phyloP scores from a whole-genome alignment of 2,797 vertebrate species.

The Uromys caudimaculatus region DNA sequence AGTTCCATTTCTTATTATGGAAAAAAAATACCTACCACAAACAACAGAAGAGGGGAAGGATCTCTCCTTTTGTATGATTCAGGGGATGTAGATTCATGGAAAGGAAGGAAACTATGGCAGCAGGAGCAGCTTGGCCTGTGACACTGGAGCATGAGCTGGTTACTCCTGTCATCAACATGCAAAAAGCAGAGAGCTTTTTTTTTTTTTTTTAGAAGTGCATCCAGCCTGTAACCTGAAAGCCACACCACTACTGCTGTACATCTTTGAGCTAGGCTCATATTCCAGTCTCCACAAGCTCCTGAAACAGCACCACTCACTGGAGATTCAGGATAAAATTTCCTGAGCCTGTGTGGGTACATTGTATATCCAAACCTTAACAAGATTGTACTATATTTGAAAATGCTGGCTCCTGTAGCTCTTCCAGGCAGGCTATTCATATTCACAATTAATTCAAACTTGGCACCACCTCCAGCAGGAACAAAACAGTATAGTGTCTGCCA shows the following conservation, averaged over 20 bases:
- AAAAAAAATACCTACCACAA: background rate
- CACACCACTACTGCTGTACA: background rate
- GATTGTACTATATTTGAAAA: background rate
- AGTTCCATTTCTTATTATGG: background rate
- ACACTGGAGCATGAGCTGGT: background rate
- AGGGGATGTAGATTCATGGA: background rate
- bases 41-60: background rate
- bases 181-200: background rate
- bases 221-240: background rate
- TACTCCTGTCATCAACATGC: background rate
- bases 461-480: background rate
- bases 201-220: background rate
- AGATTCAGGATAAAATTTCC: background rate
- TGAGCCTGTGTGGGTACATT: background rate
- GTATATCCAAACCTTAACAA: background rate
- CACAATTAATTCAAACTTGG: background rate
- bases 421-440: background rate
- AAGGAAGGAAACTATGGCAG: background rate
- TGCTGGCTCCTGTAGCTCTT: background rate
- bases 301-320: background rate
- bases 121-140: background rate
- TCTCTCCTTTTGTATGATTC: background rate
- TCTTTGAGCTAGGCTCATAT: background rate
- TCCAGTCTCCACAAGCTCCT: background rate
- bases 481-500: slow-evolving; percentile 43